Conservation (phyloP, 2,797 vertebrate genomes). For the Scyliorhinus canicula region DNA sequence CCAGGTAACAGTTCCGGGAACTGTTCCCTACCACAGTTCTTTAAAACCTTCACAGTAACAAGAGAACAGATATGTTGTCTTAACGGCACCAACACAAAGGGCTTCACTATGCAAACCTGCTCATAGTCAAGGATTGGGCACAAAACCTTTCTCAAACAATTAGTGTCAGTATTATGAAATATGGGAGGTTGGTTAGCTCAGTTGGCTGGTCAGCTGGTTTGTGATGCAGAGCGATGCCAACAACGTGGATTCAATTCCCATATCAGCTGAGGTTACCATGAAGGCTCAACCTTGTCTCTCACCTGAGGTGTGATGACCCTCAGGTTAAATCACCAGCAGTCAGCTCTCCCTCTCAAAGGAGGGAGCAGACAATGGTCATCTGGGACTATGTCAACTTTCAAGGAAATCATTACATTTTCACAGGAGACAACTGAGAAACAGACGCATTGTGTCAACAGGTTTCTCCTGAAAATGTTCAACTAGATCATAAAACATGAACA, state of each 20-base stretch:
- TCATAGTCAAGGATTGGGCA: neutral
- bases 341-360: no score
- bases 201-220: no score
- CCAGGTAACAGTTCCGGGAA: no score
- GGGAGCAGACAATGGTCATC: no score
- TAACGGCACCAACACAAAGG: neutral
- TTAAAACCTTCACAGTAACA: neutral
- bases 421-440: neutral
- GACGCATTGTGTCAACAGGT: neutral
- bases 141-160: neutral
- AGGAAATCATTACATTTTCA: neutral
- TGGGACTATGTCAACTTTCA: no score
- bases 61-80: neutral
- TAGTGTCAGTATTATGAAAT: neutral
- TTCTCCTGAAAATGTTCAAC: neutral
- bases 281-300: no score
- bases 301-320: no score
- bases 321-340: no score
- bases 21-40: neutral
- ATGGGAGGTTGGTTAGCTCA: no score
- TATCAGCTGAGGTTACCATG: no score
- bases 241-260: no score
- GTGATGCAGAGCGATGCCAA: no score
- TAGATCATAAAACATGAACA: neutral
- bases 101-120: neutral